Base-by-base conservation (phyloP, 2,113 vertebrate genomes). In the Loxodonta africana region DNA sequence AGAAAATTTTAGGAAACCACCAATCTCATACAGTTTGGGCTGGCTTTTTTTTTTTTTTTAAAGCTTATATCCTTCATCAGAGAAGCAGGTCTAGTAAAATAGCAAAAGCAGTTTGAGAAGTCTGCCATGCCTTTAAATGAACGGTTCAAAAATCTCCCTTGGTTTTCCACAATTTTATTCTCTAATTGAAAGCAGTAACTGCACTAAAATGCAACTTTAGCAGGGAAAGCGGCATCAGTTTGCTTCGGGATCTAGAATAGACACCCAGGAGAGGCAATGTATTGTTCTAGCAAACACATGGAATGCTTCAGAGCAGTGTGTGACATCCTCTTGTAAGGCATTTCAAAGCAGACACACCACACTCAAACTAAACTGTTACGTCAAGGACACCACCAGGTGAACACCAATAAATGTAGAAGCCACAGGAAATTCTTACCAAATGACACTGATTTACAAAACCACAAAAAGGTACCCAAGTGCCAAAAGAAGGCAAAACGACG, bases 331-430 rank as follows among this genome's bases (percentile, higher is more conserved):
- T 62, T 89, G 69, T 94, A 97, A 98, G 96, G 97, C 97, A 91
- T 95, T 89, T 92, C 96, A 94, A 98, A 98, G 97, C 84, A 97
- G 84, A 98, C 23, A 94, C 46, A 88, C 53, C 80, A 76, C 12
- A 95, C 73, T 76, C 82, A 73, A 23, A 53, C 11, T 57, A 95
- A 94, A 96, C 4, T 84, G 89, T 48, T 10, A 48, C 0, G 73
- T 77, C 73, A 95, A 82, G 71, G 63, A 71, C 78, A 83, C 67
- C 96, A 90, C 74, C 97, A 95, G 62, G 62, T 73, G 57, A 83
- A 77, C 65, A 73, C n/a, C 91, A 97, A 77, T 11, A 5, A 95
- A 97, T 7, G 93, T 20, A 93, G 88, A 97, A 97, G 21, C 93
- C 76, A 95, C 85, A 41, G 0, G 86, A 90, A 89, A 96, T 91